These are phyloP conservation scores for Xiphorhynchus erythropygius DNA, from an alignment of 2,797 vertebrate species.

Conservation along the genomic window DNA sequence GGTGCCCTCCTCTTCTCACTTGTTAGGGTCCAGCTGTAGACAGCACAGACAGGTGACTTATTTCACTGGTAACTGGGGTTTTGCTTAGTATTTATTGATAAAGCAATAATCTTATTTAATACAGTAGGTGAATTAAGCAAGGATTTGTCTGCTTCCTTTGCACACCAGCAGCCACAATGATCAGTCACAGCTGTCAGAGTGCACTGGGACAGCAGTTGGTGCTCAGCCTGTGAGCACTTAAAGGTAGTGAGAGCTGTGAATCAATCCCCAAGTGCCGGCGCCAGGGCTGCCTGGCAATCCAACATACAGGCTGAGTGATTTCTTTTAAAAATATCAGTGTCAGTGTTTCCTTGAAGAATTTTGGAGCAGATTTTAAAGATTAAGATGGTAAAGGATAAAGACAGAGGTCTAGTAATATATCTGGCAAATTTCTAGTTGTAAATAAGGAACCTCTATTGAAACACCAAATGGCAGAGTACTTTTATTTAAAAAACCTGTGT, in stretches of 20 bases:
- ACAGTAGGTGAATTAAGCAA: not conserved
- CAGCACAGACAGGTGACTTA: not conserved
- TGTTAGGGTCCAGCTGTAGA: not conserved
- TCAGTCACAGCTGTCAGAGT: not conserved
- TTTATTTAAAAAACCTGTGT: not conserved
- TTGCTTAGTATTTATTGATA: not conserved
- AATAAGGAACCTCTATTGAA: not conserved
- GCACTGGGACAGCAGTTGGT: not conserved
- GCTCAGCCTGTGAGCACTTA: accelerated
- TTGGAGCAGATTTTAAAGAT: not conserved
- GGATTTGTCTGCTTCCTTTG: not conserved
- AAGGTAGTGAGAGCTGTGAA: accelerated
- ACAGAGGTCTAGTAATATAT: accelerated
- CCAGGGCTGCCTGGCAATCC: not conserved
- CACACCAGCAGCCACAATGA: accelerated
- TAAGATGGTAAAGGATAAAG: not conserved
- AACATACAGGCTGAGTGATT: not conserved
- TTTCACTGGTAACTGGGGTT: not conserved
- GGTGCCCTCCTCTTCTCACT: not conserved
- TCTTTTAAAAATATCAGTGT: not conserved
- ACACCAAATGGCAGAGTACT: not conserved
- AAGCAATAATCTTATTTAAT: not conserved
- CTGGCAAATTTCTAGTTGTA: not conserved
- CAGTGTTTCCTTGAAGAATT: not conserved
- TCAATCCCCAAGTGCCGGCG: not conserved